phyloP scores from a whole-genome alignment of 53 echinoderm and acorn worm species.

The Apostichopus leukothele region DNA sequence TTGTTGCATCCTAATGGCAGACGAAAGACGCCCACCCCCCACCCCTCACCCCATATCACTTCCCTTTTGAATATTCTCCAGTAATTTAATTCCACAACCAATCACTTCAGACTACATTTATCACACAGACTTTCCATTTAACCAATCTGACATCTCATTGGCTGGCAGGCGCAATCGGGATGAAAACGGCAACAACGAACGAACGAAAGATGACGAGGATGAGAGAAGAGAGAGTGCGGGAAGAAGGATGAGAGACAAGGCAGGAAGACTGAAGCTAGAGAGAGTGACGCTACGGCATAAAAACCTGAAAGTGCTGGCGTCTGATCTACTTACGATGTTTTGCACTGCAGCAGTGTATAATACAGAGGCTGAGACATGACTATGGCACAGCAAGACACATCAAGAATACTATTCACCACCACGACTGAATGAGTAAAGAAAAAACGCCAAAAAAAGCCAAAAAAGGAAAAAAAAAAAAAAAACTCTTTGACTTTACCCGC shows the following conservation, averaged over 20 bases:
- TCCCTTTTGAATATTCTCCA: too few relatives aligned
- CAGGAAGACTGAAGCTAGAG: background rate
- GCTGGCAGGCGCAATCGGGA: background rate
- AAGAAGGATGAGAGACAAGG: background rate
- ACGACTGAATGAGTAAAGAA: slow-evolving; percentile 58
- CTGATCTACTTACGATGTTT: background rate
- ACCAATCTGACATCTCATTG: too few relatives aligned
- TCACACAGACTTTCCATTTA: background rate
- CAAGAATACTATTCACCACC: slow-evolving; percentile 62
- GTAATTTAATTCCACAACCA: background rate
- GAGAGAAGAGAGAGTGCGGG: background rate
- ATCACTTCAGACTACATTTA: background rate
- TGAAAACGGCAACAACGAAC: background rate
- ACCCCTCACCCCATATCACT: too few relatives aligned
- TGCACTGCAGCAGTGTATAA: slow-evolving; percentile 1
- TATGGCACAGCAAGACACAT: slow-evolving; percentile 47
- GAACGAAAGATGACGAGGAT: background rate
- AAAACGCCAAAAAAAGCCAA: background rate
- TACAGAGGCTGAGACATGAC: background rate
- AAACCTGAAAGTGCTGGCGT: background rate
- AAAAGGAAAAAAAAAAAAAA: slow-evolving; percentile 18
- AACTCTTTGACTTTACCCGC: slow-evolving; percentile 85
- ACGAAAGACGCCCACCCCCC: too few relatives aligned
- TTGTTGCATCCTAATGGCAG: too few relatives aligned
- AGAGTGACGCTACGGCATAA: background rate